These are phyloP conservation scores for Pygmarrhopalites habei DNA, from an alignment of 1,140 invertebrate genomes.

Conservation along the genomic window DNA sequence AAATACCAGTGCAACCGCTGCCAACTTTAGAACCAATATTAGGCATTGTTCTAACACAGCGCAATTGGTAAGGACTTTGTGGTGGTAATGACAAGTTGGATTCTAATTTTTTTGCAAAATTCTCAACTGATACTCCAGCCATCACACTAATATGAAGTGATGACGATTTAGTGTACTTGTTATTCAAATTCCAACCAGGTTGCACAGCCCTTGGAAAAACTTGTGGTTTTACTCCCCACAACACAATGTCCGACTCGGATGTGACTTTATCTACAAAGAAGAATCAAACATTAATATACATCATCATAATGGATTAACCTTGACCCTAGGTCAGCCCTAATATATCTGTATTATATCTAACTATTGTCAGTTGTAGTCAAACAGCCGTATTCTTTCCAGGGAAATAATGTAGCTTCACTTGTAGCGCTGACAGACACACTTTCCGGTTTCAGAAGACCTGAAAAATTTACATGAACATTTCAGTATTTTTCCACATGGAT, in stretches of 20 bases:
- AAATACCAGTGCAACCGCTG: conserved; percentile 57
- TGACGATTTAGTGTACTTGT: conserved; percentile 37
- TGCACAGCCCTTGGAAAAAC: conserved; percentile 58
- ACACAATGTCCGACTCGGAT: conserved; percentile 62
- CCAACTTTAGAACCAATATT: conserved; percentile 84
- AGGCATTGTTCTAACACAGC: conserved; percentile 65
- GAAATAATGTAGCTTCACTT: conserved; percentile 7
- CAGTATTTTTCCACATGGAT: not conserved
- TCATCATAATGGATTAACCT: too few species aligned
- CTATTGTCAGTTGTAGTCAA: conserved; percentile 25
- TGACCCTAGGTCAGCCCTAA: too few species aligned
- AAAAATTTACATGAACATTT: too few species aligned
- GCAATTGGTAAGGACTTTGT: not conserved
- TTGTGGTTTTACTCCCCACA: conserved; percentile 80
- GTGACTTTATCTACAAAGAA: conserved; percentile 49
- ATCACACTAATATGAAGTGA: conserved; percentile 63
- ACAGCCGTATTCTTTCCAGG: conserved; percentile 29
- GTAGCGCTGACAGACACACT: conserved; percentile 29
- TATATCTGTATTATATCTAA: conserved; percentile 30
- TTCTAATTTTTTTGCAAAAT: conserved; percentile 5
- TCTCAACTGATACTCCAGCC: conserved; percentile 64
- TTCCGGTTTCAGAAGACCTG: conserved; percentile 27
- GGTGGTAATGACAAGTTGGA: not conserved
- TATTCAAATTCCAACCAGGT: conserved; percentile 24
- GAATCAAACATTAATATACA: too few species aligned